Evolutionary conservation across 2,797 vertebrate genomes (phyloP), one percentile per base, ranked within the genome.

Genomic region (Anisognathus igniventris): DNA sequence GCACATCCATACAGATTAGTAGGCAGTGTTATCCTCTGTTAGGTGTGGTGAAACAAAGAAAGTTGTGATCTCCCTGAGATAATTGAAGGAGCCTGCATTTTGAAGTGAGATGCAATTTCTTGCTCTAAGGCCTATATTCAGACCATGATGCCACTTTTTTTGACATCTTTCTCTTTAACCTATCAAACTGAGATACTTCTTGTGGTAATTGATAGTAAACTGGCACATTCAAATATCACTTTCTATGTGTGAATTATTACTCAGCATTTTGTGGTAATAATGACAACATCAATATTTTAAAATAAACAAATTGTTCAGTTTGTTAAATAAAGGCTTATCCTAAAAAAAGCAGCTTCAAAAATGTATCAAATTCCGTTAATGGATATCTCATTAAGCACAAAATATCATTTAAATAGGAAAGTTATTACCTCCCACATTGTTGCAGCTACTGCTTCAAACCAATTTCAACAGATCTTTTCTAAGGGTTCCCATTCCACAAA

Each of bases 271-370:
- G 94, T 92, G 85, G 95, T 96, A 98, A 97, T 96, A 96, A 97
- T 93, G 97, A 96, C 96, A 97, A 90, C 96, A 96, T 97, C 96
- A 97, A 97, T 98, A 98, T 97, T 98, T 98, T 72, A 97, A 98
- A 97, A 97, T 96, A 98, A 97, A 97, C 94, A 96, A 96, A 77
- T 93, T 95, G 67, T 90, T 96, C 92, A 54, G 81, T 90, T 96
- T 93, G 79, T 95, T 95, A 81, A 93, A 93, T 87, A 93, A 96
- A 94, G 27, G n/a, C 45, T 85, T 92, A 50, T 81, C 47, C 88
- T 87, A 74, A 86, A 88, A 88, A 96, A 85, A 73, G 5, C 27
- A 88, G 35, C 62, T 90, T 93, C 90, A 81, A 90, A 95, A 94
- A 95, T 85, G 90, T 75, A 89, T 92, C 92, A 76, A 31, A 93